Evolutionary conservation across 2,797 vertebrate genomes (phyloP), one percentile per base, ranked within the genome.

Genomic region (Synanceia verrucosa): DNA sequence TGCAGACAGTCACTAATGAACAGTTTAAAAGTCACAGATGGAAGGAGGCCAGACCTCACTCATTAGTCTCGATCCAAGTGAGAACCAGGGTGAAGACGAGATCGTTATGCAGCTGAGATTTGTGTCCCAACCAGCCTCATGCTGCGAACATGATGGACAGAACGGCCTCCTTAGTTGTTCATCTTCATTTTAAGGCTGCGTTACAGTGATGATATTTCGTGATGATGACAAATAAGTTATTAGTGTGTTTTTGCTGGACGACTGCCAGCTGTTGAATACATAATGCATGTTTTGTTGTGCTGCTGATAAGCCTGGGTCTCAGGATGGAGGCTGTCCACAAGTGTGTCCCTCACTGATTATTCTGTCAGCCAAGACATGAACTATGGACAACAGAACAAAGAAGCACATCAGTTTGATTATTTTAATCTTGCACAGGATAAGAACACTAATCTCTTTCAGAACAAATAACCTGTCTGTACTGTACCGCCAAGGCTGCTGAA

Each of bases 1-100:
- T 7, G 26, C 62, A 47, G 67, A 14, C 41, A 26, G 36, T 59
- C 51, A 43, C 73, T 83, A 88, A 88, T 90, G 82, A 81, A 76
- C 26, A 23, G 73, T 82, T 79, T 72, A 65, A 66, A 82, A 84
- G 81, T 83, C 82, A 73, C 50, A 53, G 34, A 63, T 68, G 62
- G 43, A 57, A 44, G 11, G 71, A 83, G 33, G 53, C 69, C 34
- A 70, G 23, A 65, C 51, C 18, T 68, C 51, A 65, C 48, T 81
- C 51, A 47, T 82, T 71, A 79, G 53, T 47, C 60, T 69, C 29
- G 2, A 59, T 65, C 47, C 48, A 33, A 43, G 41, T 43, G 51
- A 67, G 58, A 60, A 44, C 24, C 33, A 4, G 3, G 10, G 41
- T n/a, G 43, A 75, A 64, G 53, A 50, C 29, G 1, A 23, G 26